Evolutionary conservation across 2,113 vertebrate genomes (phyloP), one percentile per base, ranked within the genome.

Genomic region (Hypomesus transpacificus): DNA sequence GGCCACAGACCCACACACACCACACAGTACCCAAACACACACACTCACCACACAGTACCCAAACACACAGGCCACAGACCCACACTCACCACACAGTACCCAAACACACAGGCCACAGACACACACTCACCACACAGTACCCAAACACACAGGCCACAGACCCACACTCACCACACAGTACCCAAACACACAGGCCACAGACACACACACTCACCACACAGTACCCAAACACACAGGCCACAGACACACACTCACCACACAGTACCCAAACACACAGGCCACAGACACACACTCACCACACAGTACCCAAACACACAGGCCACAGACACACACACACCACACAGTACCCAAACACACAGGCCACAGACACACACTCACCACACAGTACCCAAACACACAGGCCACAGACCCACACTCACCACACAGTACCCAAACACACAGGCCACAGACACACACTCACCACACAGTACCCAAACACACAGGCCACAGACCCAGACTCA

Each of bases 111-210:
- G 24, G 24, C 1, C 24, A 24, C 24, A 24, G 24, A 24, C 24
- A 24, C 24, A 24, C 24, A 24, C 24, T n/a, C n/a, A n/a, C n/a
- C n/a, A n/a, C 24, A 24, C 24, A 24, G 24, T 24, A 24, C 24
- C 24, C 24, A 24, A 24, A 24, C 24, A 24, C 24, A 24, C 24
- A 1, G 24, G 24, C 1, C 24, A 24, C 24, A 24, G 89, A 90
- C 91, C 84, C 87, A 63, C 73, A 70, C 78, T 57, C 28, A n/a
- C 63, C 20, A 28, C 67, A 54, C n/a, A 34, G 39, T 52, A 56
- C 60, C 46, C 22, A 68, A 53, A 65, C 58, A 65, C 0, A 14
- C n/a, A n/a, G n/a, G n/a, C n/a, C n/a, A n/a, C n/a, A n/a, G n/a
- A n/a, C n/a, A n/a, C n/a, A n/a, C 20, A 9, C 57, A n/a, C n/a